phyloP scores from a whole-genome alignment of 1,140 invertebrate genomes.

The Hycleus phaleratus region DNA sequence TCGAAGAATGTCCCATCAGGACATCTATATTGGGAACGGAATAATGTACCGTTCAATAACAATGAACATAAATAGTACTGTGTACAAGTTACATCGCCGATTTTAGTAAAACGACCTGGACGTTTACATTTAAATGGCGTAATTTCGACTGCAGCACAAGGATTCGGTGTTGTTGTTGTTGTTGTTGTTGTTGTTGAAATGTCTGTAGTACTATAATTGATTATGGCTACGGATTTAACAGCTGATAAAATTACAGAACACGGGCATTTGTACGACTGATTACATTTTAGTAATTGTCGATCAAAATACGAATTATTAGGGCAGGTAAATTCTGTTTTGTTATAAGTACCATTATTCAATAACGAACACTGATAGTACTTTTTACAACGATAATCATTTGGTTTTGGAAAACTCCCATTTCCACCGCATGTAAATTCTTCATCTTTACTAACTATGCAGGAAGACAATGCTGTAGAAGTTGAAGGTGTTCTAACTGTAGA shows the following conservation, averaged over 20 bases:
- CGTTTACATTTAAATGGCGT: neutral
- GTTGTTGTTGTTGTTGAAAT: too few species aligned
- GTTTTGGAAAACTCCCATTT: conserved; percentile 11
- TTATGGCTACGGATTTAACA: neutral
- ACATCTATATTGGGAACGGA: neutral
- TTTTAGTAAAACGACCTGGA: conserved; percentile 7
- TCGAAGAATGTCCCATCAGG: conserved; percentile 5
- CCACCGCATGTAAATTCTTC: conserved; percentile 1
- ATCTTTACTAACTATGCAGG: neutral
- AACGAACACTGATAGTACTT: conserved; percentile 9
- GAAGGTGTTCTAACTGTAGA: too few species aligned
- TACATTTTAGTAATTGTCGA: conserved; percentile 1
- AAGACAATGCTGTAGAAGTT: neutral
- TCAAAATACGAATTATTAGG: conserved; percentile 4
- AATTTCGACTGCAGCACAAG: neutral
- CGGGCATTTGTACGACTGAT: conserved; percentile 2
- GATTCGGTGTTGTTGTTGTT: neutral
- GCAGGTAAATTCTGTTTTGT: conserved; percentile 1
- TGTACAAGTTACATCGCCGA: conserved; percentile 1
- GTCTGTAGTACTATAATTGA: neutral
- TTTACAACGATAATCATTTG: conserved; percentile 1
- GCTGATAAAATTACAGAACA: neutral
- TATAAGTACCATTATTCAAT: conserved; percentile 5
- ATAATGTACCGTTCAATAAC: neutral
- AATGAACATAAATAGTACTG: conserved; percentile 2